Conservation (phyloP, 2,888 invertebrate species). For the Eristalinus sepulchralis region DNA sequence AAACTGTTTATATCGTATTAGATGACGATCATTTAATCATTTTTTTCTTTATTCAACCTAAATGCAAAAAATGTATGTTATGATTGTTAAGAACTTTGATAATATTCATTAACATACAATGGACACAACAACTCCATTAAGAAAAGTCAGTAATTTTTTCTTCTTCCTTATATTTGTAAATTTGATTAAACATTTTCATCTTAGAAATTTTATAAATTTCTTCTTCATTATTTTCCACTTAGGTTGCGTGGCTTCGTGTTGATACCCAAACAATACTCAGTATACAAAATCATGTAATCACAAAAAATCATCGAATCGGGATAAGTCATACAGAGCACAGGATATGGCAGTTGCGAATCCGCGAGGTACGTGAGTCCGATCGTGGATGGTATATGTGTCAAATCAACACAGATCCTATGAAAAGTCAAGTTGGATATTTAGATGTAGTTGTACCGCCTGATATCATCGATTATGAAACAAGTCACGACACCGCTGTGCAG, state of each 20-base stretch:
- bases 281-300: slow-evolving; percentile 94
- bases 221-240: slow-evolving; percentile 72
- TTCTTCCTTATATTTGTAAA: too few relatives aligned
- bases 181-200: slow-evolving; percentile 3
- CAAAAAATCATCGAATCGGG: slow-evolving; percentile 92
- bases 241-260: slow-evolving; percentile 95
- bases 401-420: slow-evolving; percentile 96
- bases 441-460: slow-evolving; percentile 94
- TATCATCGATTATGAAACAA: slow-evolving; percentile 92
- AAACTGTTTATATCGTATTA: too few relatives aligned
- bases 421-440: slow-evolving; percentile 92
- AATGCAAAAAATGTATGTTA: too few relatives aligned
- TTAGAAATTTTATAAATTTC: not conserved
- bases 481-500: slow-evolving; percentile 91
- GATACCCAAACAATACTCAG: slow-evolving; percentile 95
- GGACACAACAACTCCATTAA: too few relatives aligned
- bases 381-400: slow-evolving; percentile 96
- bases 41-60: too few relatives aligned
- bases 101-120: too few relatives aligned
- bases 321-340: slow-evolving; percentile 92
- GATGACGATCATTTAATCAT: too few relatives aligned
- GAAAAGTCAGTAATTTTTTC: too few relatives aligned
- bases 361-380: slow-evolving; percentile 91
- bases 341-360: slow-evolving; percentile 93
- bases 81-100: too few relatives aligned